Evolutionary conservation across 2,797 vertebrate species (phyloP), one percentile per base, ranked within the genome.

Genomic region (Telmatherina bonti): DNA sequence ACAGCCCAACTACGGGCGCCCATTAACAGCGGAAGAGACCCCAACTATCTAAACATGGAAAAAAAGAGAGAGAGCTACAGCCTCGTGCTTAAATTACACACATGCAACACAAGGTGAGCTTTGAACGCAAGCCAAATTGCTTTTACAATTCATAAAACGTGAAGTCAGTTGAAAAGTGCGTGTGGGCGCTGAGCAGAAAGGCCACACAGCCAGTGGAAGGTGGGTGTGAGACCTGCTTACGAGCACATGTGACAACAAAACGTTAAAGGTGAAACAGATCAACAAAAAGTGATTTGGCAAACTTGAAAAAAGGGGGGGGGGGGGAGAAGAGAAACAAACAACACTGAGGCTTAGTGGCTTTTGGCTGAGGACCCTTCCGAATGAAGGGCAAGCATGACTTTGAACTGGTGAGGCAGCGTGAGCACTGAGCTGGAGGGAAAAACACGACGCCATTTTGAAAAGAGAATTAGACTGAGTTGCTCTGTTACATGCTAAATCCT

Each of bases 361-460:
- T 80, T 76, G 84, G 81, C 80, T 88, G 4, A 74, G 87, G 80
- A 84, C 75, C 58, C 76, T 72, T 72, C 62, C 61, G 61, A 88
- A 76, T 84, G 83, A 85, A 90, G 85, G 86, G 83, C 84, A 83
- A 73, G 83, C 84, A 57, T 79, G 82, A 87, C 86, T 89, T 84
- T 89, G 87, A 88, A 88, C 80, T 76, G 86, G 85, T 62, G 81
- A 89, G 87, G 85, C 86, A 86, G 83, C 76, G 74, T 79, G 89
- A 88, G 69, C 82, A 79, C 78, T 13, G 87, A 86, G 92, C 85
- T 77, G 74, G 77, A 84, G 88, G 88, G 86, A 85, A 90, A 92
- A 92, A 91, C 86, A 91, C 83, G 88, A 84, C 91, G 91, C 92
- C 92, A 93, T 93, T 93, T 93, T 93, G 91, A 83, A 93, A 86